Percentiles rank a stretch among this genome's conserved stretches.
Evolutionary conservation across 2,888 invertebrate species (phyloP).

Genomic region (Chirona hameri): DNA sequence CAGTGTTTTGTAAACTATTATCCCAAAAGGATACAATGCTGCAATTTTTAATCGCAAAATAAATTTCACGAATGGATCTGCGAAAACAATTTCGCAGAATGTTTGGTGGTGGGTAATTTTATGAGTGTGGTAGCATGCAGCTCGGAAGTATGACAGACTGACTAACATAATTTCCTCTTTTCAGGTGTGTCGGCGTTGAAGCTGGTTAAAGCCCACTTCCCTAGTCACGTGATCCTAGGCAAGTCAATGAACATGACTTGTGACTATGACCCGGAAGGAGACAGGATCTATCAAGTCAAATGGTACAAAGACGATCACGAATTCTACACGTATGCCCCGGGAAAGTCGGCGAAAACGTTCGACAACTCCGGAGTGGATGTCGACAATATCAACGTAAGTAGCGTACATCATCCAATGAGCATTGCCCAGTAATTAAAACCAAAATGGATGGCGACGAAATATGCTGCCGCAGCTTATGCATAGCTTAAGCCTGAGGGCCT

Average conservation of each 20-base stretch:
- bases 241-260: background rate
- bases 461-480: too few relatives aligned
- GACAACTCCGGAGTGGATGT: background rate
- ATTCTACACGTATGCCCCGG: background rate
- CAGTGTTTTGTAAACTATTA: too few relatives aligned
- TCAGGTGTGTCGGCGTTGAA: background rate
- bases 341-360: background rate
- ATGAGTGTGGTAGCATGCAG: too few relatives aligned
- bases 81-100: too few relatives aligned
- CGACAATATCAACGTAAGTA: background rate
- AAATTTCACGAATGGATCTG: too few relatives aligned
- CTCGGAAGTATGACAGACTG: too few relatives aligned
- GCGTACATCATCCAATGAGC: background rate
- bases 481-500: too few relatives aligned
- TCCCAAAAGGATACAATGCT: too few relatives aligned
- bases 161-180: background rate
- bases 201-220: background rate
- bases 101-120: too few relatives aligned
- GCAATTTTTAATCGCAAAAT: too few relatives aligned
- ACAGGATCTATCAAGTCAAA: background rate
- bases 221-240: background rate
- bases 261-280: background rate
- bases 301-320: conserved; percentile 9
- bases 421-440: too few relatives aligned
- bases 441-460: too few relatives aligned